A percentile compares a stretch with the other conserved stretches of the same genome.
phyloP scores from a whole-genome alignment of 1,140 invertebrate species.

The Zophobas atratus region DNA sequence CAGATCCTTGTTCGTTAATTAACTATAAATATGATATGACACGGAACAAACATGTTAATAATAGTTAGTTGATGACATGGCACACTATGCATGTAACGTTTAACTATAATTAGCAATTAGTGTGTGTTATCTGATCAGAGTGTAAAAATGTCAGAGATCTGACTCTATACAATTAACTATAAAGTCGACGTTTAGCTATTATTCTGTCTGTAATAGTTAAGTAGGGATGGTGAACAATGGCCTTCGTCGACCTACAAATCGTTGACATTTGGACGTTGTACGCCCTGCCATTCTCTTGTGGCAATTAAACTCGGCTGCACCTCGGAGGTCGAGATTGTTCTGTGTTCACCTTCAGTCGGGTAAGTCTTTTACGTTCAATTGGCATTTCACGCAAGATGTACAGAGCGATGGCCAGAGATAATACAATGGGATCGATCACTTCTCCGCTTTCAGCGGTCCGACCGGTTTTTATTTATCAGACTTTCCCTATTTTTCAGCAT shows the following conservation, averaged over 20 bases:
- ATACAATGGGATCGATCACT: slow-evolving; percentile 17
- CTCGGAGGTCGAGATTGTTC: not conserved
- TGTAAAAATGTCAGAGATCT: too few species aligned
- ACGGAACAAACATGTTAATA: too few species aligned
- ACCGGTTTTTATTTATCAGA: slow-evolving; percentile 36
- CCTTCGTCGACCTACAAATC: slow-evolving; percentile 37
- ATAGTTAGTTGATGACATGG: too few species aligned
- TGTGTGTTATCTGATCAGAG: too few species aligned
- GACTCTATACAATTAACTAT: too few species aligned
- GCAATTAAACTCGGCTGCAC: slow-evolving; percentile 31
- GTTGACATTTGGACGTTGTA: slow-evolving; percentile 26
- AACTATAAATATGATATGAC: too few species aligned
- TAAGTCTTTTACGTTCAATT: slow-evolving; percentile 22
- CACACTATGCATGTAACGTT: too few species aligned
- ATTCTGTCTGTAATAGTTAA: not conserved
- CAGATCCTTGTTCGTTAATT: too few species aligned
- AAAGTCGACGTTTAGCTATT: not conserved
- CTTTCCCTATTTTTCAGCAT: slow-evolving; percentile 40
- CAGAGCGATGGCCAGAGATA: slow-evolving; percentile 18
- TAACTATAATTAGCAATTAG: too few species aligned
- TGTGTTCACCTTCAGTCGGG: slow-evolving; percentile 18
- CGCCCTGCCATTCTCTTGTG: slow-evolving; percentile 19
- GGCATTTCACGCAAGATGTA: slow-evolving; percentile 28
- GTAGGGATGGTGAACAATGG: too few species aligned
- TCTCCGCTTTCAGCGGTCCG: slow-evolving; percentile 8